These are phyloP conservation scores for Brachionus asplanchnoidis DNA, from an alignment of 1,140 invertebrate species.

Conservation along the genomic window DNA sequence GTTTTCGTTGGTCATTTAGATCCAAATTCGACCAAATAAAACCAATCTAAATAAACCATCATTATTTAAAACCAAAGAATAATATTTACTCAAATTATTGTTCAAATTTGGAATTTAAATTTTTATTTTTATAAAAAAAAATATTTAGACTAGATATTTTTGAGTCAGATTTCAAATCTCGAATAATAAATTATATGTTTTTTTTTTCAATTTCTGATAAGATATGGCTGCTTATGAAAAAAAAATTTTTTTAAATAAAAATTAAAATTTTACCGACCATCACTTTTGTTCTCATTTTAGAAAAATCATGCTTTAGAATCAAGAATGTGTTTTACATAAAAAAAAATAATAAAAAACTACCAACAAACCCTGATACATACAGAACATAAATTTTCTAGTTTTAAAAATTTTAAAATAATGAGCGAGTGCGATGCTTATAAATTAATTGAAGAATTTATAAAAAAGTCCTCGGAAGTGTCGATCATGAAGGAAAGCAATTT, in stretches of 20 bases:
- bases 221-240: neutral
- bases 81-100: neutral
- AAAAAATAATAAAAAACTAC: neutral
- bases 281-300: neutral
- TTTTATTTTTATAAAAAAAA: neutral
- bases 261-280: neutral
- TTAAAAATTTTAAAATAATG: neutral
- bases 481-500: neutral
- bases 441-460: conserved; percentile 36
- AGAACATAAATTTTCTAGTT: neutral
- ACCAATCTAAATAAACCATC: neutral
- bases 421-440: conserved; percentile 25
- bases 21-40: neutral
- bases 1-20: neutral
- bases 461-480: neutral
- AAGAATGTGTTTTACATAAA: neutral
- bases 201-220: neutral
- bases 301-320: neutral
- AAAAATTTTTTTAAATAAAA: neutral
- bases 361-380: conserved; percentile 8
- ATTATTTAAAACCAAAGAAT: neutral
- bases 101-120: neutral
- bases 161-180: neutral
- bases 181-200: neutral
- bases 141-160: neutral